Conservation (phyloP, 2,888 invertebrate genomes). For the Periphyllus acericola region DNA sequence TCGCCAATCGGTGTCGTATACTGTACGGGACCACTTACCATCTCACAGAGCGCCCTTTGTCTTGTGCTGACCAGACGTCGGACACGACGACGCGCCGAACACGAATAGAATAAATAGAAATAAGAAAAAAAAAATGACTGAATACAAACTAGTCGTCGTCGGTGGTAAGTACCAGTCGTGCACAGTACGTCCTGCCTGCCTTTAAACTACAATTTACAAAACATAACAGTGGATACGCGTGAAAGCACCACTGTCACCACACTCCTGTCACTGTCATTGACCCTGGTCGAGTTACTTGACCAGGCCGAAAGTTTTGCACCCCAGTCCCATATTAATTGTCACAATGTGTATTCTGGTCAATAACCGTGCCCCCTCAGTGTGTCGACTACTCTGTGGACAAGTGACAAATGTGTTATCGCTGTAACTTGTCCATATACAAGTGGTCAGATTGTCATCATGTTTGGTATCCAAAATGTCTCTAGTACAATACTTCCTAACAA, state of each 20-base stretch:
- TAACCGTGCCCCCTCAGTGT: not conserved
- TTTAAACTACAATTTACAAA: too few relatives aligned
- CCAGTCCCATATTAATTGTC: not conserved
- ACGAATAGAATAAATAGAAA: not conserved
- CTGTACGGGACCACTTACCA: constrained; percentile 5
- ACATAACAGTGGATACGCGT: not conserved
- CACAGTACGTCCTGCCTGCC: not conserved
- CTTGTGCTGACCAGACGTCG: constrained; percentile 25
- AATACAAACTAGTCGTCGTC: constrained; percentile 72
- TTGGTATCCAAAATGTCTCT: not conserved
- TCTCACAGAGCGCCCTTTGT: constrained; percentile 33
- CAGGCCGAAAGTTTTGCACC: not conserved
- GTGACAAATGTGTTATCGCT: not conserved
- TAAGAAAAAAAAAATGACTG: constrained; percentile 68
- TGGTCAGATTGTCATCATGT: not conserved
- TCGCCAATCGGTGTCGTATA: not conserved
- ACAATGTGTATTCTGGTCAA: not conserved
- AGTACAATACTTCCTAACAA: not conserved
- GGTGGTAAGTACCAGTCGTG: constrained; percentile 66
- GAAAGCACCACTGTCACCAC: not conserved
- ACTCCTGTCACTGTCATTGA: not conserved
- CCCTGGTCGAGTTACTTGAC: too few relatives aligned
- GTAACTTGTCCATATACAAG: not conserved
- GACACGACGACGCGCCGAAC: constrained; percentile 42
- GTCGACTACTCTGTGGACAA: not conserved